phyloP scores from a whole-genome alignment of 64 coral and sea anemone species.

The Acropora tenuis region DNA sequence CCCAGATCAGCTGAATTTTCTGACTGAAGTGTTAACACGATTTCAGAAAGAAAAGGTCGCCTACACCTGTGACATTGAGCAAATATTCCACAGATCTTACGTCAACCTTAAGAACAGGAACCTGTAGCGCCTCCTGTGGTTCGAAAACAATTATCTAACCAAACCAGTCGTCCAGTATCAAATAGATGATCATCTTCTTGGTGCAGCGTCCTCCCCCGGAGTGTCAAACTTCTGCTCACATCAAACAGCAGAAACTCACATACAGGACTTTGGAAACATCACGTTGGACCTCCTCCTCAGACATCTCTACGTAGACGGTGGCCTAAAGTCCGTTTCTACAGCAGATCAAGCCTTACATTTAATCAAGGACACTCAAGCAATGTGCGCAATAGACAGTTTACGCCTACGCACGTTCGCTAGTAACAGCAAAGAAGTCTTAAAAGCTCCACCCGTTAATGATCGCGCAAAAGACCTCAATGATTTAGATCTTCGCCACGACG shows the following conservation, averaged over 20 bases:
- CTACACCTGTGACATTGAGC: conserved; percentile 46
- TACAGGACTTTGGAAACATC: conserved; percentile 33
- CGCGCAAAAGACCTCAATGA: conserved; percentile 55
- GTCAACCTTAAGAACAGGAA: conserved; percentile 40
- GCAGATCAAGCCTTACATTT: conserved; percentile 3
- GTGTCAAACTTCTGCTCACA: conserved; percentile 58
- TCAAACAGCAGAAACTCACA: conserved; percentile 46
- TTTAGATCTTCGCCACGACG: conserved; percentile 47
- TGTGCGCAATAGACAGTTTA: conserved; percentile 47
- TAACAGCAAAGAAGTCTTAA: conserved; percentile 34
- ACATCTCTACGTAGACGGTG: conserved; percentile 68
- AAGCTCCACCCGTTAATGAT: neutral
- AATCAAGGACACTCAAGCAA: conserved; percentile 32
- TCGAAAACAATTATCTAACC: conserved; percentile 29
- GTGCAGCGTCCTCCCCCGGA: conserved; percentile 7
- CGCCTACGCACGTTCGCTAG: conserved; percentile 58
- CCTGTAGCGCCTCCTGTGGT: conserved; percentile 38
- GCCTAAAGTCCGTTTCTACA: conserved; percentile 45
- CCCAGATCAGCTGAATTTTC: conserved; percentile 38
- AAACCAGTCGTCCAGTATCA: conserved; percentile 22
- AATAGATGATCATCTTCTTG: conserved; percentile 39
- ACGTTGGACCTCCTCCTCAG: conserved; percentile 32
- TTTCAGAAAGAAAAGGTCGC: conserved; percentile 57
- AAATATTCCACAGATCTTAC: conserved; percentile 66
- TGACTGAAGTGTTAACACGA: conserved; percentile 31